These are phyloP conservation scores for Agrochola lychnidis DNA, from an alignment of 2,888 invertebrate genomes.

Conservation along the genomic window DNA sequence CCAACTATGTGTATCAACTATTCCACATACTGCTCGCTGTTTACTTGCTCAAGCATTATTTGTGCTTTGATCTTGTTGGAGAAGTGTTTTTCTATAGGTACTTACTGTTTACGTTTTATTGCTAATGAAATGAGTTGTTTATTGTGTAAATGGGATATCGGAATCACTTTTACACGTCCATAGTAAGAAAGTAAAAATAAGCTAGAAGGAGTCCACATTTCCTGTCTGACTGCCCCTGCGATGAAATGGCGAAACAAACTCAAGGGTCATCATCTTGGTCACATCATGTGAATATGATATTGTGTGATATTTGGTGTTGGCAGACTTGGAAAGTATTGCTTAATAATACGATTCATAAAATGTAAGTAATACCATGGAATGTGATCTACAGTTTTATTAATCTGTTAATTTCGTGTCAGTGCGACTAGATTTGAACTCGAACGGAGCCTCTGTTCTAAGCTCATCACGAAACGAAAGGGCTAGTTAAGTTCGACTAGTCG, in stretches of 20 bases:
- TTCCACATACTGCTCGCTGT: conserved; percentile 31
- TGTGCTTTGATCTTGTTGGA: conserved; percentile 26
- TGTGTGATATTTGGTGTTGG: background rate
- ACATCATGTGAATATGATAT: background rate
- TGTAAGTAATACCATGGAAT: background rate
- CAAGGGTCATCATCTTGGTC: background rate
- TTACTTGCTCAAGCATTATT: conserved; percentile 18
- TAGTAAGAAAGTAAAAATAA: background rate
- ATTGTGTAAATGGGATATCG: background rate
- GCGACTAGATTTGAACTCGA: background rate
- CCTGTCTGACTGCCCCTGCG: background rate
- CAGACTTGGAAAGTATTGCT: background rate
- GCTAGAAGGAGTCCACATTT: background rate
- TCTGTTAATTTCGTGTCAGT: background rate
- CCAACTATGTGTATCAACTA: conserved; percentile 52
- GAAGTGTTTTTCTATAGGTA: background rate
- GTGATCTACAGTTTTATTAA: background rate
- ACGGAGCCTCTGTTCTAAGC: background rate
- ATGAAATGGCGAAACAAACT: background rate
- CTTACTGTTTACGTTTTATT: background rate
- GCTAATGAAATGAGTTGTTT: background rate
- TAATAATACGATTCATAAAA: background rate
- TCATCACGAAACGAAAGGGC: background rate
- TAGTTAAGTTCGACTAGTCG: background rate
- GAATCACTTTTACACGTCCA: no score